Conservation (phyloP, 2,888 invertebrate genomes). For the Ectemnius continuus region DNA sequence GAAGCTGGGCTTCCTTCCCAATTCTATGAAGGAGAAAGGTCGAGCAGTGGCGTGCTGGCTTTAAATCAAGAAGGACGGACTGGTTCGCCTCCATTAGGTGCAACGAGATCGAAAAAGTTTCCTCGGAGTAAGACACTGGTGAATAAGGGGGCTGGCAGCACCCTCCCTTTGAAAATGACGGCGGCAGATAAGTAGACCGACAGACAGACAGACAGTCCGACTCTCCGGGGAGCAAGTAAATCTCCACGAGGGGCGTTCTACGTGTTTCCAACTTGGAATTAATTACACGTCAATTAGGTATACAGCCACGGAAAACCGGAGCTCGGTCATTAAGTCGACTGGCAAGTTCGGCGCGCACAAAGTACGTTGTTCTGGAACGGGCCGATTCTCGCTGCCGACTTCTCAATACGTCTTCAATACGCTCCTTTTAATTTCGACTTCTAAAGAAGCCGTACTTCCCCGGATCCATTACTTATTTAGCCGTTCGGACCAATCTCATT, state of each 20-base stretch:
- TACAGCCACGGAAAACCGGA: slow-evolving; percentile 46
- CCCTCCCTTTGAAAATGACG: too few species aligned
- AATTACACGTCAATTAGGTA: slow-evolving; percentile 54
- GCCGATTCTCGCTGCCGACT: slow-evolving; percentile 37
- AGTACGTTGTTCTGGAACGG: slow-evolving; percentile 46
- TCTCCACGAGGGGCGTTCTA: not conserved
- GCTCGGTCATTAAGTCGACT: slow-evolving; percentile 35
- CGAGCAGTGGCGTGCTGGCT: too few species aligned
- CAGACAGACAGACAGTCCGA: not conserved
- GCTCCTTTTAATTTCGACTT: slow-evolving; percentile 18
- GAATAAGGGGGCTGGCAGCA: too few species aligned
- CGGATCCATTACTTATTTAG: slow-evolving; percentile 11
- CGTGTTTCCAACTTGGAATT: slow-evolving; percentile 38
- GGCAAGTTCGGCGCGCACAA: slow-evolving; percentile 34
- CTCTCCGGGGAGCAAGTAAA: too few species aligned
- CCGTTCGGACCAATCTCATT: not conserved
- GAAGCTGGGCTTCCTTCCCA: not conserved
- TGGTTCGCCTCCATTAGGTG: slow-evolving; percentile 26
- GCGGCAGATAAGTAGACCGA: not conserved
- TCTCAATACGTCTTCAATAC: not conserved
- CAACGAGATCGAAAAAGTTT: slow-evolving; percentile 45
- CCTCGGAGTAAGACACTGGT: not conserved
- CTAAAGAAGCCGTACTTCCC: slow-evolving; percentile 23
- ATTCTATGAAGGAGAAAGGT: not conserved
- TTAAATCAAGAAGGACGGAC: slow-evolving; percentile 39